These are phyloP conservation scores for Melanophora roralis DNA, from an alignment of 2,888 invertebrate species.

Conservation along the genomic window DNA sequence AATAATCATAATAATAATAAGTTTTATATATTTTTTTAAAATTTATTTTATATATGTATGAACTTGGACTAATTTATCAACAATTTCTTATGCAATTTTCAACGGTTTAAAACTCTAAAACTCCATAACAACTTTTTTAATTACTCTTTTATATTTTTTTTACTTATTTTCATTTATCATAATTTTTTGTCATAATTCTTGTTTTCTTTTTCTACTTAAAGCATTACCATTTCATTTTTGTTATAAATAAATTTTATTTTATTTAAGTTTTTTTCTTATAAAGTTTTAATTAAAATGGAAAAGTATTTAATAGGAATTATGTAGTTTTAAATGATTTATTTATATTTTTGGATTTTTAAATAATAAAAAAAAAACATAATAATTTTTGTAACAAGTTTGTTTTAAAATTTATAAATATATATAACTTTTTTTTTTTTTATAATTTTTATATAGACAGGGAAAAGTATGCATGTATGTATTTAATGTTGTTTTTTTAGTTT, in stretches of 20 bases:
- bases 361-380: constrained; percentile 44
- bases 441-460: constrained; percentile 56
- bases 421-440: constrained; percentile 17
- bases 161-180: constrained; percentile 41
- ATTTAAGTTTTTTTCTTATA: not conserved
- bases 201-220: constrained; percentile 56
- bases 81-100: constrained; percentile 75
- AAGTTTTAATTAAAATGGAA: constrained; percentile 37
- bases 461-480: constrained; percentile 47
- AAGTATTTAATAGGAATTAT: constrained; percentile 39
- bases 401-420: constrained; percentile 11
- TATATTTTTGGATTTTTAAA: constrained; percentile 24
- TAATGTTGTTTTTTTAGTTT: constrained; percentile 13
- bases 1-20: constrained; percentile 65
- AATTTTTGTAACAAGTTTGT: constrained; percentile 32
- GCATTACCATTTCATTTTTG: constrained; percentile 53
- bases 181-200: constrained; percentile 50
- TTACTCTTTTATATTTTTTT: constrained; percentile 46
- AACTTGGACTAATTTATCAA: constrained; percentile 74
- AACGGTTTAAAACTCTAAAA: constrained; percentile 65
- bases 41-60: constrained; percentile 67
- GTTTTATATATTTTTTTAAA: constrained; percentile 65
- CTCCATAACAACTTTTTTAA: constrained; percentile 61
- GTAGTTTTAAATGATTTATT: constrained; percentile 28
- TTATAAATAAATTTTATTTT: not conserved